Base-by-base conservation (phyloP, 2,113 vertebrate genomes). In the Eonycteris spelaea region DNA sequence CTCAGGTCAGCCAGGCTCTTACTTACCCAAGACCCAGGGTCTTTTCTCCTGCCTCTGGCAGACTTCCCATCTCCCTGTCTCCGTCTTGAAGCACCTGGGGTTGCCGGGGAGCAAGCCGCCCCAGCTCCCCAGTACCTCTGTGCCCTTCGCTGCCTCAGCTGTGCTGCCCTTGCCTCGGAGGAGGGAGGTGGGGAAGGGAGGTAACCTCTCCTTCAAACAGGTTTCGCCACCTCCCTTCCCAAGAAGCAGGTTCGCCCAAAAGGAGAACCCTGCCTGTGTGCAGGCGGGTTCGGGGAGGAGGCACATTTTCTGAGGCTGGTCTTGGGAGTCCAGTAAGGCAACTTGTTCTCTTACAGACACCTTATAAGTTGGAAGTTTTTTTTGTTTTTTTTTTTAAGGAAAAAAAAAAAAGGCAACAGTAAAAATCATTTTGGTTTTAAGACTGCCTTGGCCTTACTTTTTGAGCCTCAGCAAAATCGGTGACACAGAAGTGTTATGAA, bases 161-260 rank as follows among this genome's bases (percentile, higher is more conserved):
- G 30, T 22, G 92, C 71, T 67, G 89, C 19, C 91, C 74, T 84
- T 11, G 92, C 80, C 84, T 97, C 94, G 57, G 4, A 86, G 75
- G 45, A 85, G 84, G 63, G 75, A 91, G 7, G 92, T 24, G 90
- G 80, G 15, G 67, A 90, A 90, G 35, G 67, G 89, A 97, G 35
- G 95, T 40, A 95, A 95, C 87, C 79, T 88, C 86, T 88, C 94
- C 87, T 91, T 87, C 97, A 93, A 96, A 97, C 97, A 94, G 98
- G 97, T 98, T 97, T 96, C 95, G 94, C 97, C 2, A n/a, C 95
- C 83, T 96, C 86, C 38, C 22, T 79, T 96, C 95, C 90, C 22
- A 65, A 45, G 92, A 51, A 92, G 93, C 94, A 77, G 90, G 97
- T 95, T 43, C 53, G 95, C 92, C 95, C 57, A 1, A 92, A 91